phyloP scores from a whole-genome alignment of 1,140 invertebrate species.

The Drosophila mayri region DNA sequence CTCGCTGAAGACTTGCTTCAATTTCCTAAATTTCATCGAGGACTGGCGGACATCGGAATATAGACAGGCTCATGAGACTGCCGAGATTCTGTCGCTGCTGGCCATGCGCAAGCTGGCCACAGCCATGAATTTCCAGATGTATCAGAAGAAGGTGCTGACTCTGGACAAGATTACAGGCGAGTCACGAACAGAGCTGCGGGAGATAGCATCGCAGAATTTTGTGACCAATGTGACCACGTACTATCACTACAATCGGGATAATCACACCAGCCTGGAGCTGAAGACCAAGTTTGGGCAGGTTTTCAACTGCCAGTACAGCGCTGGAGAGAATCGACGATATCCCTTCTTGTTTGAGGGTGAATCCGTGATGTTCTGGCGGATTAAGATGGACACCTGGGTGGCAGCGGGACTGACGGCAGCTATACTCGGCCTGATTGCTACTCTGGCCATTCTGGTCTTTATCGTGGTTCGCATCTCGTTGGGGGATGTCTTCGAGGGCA shows the following conservation, averaged over 20 bases:
- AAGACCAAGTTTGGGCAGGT: conserved; percentile 81
- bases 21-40: conserved; percentile 78
- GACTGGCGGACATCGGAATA: conserved; percentile 75
- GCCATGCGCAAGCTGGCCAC: conserved; percentile 68
- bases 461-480: conserved; percentile 85
- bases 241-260: conserved; percentile 80
- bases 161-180: conserved; percentile 65
- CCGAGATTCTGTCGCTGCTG: conserved; percentile 61
- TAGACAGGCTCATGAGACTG: conserved; percentile 48
- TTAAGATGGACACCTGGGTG: conserved; percentile 86
- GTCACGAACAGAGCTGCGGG: conserved; percentile 61
- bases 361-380: conserved; percentile 83
- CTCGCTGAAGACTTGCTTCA: conserved; percentile 69
- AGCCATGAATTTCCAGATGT: conserved; percentile 79
- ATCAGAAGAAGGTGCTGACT: conserved; percentile 65
- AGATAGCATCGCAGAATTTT: conserved; percentile 79
- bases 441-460: conserved; percentile 85
- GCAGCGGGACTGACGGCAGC: conserved; percentile 85
- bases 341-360: conserved; percentile 82
- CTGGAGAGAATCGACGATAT: conserved; percentile 73
- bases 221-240: conserved; percentile 79
- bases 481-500: conserved; percentile 86
- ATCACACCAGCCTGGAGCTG: conserved; percentile 73
- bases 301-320: conserved; percentile 80
- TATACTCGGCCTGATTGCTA: conserved; percentile 85